Evolutionary conservation across 2,888 invertebrate species (phyloP).

Genomic region (Brachyptera risi): DNA sequence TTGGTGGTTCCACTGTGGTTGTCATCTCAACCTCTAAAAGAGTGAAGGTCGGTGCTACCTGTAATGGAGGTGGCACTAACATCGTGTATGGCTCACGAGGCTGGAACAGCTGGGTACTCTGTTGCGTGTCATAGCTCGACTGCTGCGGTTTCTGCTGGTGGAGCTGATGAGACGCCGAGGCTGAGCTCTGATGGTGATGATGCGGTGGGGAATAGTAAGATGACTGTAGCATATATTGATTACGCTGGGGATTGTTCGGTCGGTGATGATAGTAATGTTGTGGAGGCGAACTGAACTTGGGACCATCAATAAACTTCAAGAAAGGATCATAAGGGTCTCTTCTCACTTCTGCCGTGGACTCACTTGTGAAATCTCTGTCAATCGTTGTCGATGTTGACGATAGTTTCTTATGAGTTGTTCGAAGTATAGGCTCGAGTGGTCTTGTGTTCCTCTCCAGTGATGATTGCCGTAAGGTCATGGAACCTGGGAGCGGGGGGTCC

Average conservation of each 20-base stretch:
- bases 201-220: conserved; percentile 34
- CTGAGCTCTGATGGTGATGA: conserved; percentile 35
- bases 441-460: conserved; percentile 15
- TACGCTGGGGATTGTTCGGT: neutral
- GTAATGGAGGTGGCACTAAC: conserved; percentile 63
- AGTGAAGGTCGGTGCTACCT: conserved; percentile 40
- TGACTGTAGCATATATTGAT: neutral
- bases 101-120: conserved; percentile 34
- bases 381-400: neutral
- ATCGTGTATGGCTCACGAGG: conserved; percentile 57
- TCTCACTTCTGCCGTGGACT: conserved; percentile 39
- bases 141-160: neutral
- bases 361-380: neutral
- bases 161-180: no score
- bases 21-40: conserved; percentile 37
- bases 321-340: conserved; percentile 45
- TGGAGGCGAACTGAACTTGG: conserved; percentile 42
- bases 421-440: conserved; percentile 56
- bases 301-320: conserved; percentile 50
- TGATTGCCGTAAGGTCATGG: neutral
- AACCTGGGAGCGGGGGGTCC: conserved; percentile 12
- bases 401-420: conserved; percentile 45
- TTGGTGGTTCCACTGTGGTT: conserved; percentile 27
- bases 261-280: conserved; percentile 13
- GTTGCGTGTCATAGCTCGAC: conserved; percentile 2